Evolutionary conservation across 2,888 invertebrate genomes (phyloP).

Genomic region (Maniola hyperantus): DNA sequence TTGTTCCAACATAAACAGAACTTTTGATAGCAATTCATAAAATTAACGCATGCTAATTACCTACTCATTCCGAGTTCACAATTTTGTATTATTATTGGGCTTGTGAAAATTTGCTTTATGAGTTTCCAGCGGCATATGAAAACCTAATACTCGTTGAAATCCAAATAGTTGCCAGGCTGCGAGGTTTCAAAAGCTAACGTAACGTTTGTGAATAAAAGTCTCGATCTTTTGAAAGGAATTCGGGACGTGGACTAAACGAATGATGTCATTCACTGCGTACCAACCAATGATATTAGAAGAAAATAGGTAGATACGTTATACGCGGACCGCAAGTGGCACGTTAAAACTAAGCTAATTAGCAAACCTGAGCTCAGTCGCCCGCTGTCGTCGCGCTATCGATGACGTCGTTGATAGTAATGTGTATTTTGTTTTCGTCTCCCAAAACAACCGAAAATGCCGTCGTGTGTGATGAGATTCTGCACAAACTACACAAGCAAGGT

Average conservation of each 20-base stretch:
- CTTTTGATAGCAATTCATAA: slow-evolving; percentile 3
- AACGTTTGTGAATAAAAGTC: slow-evolving; percentile 9
- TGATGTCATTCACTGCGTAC: slow-evolving; percentile 10
- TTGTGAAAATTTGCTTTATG: not conserved
- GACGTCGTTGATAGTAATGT: too few species aligned
- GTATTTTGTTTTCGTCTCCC: too few species aligned
- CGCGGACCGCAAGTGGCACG: too few species aligned
- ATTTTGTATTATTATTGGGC: slow-evolving; percentile 5
- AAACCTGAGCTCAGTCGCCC: too few species aligned
- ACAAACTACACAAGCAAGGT: too few species aligned
- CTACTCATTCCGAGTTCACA: not conserved
- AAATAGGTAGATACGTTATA: too few species aligned
- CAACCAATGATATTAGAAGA: too few species aligned
- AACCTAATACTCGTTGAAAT: slow-evolving; percentile 12
- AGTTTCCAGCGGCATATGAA: slow-evolving; percentile 9
- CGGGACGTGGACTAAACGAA: slow-evolving; percentile 17
- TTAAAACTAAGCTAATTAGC: too few species aligned
- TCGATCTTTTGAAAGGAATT: slow-evolving; percentile 15
- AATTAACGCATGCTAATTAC: slow-evolving; percentile 5
- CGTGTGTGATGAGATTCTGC: too few species aligned
- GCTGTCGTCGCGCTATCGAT: too few species aligned
- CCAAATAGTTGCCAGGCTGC: slow-evolving; percentile 11
- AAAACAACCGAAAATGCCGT: too few species aligned
- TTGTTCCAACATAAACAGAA: not conserved
- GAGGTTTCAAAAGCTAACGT: slow-evolving; percentile 6